Base-by-base conservation (phyloP, 2,888 invertebrate species). In the Platycheirus albimanus region DNA sequence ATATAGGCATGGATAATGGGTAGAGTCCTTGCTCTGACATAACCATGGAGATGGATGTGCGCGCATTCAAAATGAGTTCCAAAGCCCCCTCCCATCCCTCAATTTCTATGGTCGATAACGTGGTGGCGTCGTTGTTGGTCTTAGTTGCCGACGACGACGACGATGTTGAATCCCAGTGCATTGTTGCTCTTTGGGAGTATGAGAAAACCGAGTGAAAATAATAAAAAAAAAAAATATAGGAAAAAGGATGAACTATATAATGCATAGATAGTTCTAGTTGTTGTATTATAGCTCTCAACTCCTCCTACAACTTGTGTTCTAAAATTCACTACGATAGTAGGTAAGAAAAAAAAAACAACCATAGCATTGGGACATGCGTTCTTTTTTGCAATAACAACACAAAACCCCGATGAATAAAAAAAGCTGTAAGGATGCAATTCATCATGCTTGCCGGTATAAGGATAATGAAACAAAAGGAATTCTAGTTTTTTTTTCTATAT, bases 61-160 rank as follows among this genome's bases (percentile, higher is more conserved):
- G 84, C 84, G 74, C 84, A 79, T 79, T 74, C 70, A 84, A 84
- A 84, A 84, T 84, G 74, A 78, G 84, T 75, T 66, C 20, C 70
- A 51, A 64, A 45, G 28, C 61, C 11, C 11, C n/a, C 79, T 52
- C n/a, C n/a, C n/a, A n/a, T n/a, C n/a, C n/a, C n/a, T n/a, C n/a
- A n/a, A n/a, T n/a, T 11, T 19, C 11, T 15, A 41, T 58, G 28
- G 58, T 17, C 19, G 20, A 20, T 41, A 10, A 10, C 10, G 54
- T 54, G 11, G n/a, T 36, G 17, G 54, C 30, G 3, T 33, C 30
- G 30, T 33, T 20, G 52, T 36, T 19, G 28, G 7, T 24, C 8
- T n/a, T 54, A 11, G 6, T 33, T 2, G 33, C 19, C 33, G 11
- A 24, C 28, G 17, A n/a, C n/a, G n/a, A 28, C 33, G 33, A 24